A percentile compares a stretch with the other conserved stretches of the same genome.
These are phyloP conservation scores for Operophtera brumata DNA, from an alignment of 2,888 invertebrate genomes.

Conservation along the genomic window DNA sequence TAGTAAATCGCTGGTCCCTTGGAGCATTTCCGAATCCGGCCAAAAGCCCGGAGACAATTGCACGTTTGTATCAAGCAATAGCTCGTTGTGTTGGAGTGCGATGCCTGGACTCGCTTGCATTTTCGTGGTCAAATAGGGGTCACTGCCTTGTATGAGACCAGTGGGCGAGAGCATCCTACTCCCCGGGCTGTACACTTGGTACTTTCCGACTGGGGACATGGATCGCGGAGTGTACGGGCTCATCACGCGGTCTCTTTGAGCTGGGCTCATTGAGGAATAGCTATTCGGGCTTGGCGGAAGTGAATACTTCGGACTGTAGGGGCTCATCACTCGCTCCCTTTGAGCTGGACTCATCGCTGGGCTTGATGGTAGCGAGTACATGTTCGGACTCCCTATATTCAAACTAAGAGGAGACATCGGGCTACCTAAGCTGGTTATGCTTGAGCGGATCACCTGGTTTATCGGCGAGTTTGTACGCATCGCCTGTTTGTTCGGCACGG, in stretches of 20 bases:
- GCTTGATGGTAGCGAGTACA: conserved; percentile 65
- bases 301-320: conserved; percentile 64
- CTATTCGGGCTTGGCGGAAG: conserved; percentile 62
- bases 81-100: conserved; percentile 51
- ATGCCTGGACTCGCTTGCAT: conserved; percentile 68
- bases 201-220: conserved; percentile 62
- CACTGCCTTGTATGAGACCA: conserved; percentile 58
- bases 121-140: conserved; percentile 67
- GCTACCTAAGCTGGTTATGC: conserved; percentile 37
- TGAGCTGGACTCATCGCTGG: conserved; percentile 67
- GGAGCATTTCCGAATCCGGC: conserved; percentile 64
- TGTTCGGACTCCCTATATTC: conserved; percentile 56
- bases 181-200: conserved; percentile 57
- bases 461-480: conserved; percentile 22
- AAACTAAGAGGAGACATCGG: conserved; percentile 67
- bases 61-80: conserved; percentile 56
- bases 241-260: conserved; percentile 53
- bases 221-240: conserved; percentile 71
- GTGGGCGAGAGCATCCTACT: conserved; percentile 56
- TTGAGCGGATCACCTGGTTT: conserved; percentile 47
- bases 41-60: conserved; percentile 60
- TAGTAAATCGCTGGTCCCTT: conserved; percentile 57
- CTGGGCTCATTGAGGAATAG: conserved; percentile 67
- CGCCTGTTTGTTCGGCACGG: conserved; percentile 35
- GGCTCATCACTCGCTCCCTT: conserved; percentile 58